Conservation (phyloP, 2,797 vertebrate genomes). For the Prunella strophiata region DNA sequence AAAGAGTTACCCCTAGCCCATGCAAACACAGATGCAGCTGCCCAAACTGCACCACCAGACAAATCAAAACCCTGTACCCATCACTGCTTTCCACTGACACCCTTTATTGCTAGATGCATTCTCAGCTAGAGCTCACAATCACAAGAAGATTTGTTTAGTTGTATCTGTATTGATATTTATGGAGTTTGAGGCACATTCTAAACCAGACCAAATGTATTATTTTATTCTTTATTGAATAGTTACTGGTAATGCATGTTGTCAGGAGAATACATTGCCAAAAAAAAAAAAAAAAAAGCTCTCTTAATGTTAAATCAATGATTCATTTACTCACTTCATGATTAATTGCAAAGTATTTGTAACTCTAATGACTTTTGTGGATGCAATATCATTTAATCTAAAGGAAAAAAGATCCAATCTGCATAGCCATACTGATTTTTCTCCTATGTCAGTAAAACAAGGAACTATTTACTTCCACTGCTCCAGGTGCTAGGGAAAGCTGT, state of each 20-base stretch:
- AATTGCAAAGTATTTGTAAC: constrained; percentile 42
- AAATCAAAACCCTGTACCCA: not conserved
- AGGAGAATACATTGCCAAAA: not conserved
- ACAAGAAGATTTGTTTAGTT: not conserved
- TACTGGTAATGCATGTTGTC: constrained; percentile 10
- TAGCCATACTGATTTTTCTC: not conserved
- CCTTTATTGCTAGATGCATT: not conserved
- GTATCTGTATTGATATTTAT: not conserved
- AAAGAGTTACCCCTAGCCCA: not conserved
- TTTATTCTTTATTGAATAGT: constrained; percentile 51
- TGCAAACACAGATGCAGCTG: not conserved
- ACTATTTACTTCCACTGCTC: not conserved
- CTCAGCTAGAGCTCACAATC: not conserved
- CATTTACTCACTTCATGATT: constrained; percentile 52
- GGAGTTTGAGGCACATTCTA: not conserved
- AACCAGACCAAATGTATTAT: constrained; percentile 2
- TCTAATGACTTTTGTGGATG: constrained; percentile 48
- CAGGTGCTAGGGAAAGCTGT: not conserved
- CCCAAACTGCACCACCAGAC: not conserved
- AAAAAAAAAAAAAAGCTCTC: not conserved
- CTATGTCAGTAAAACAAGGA: not conserved
- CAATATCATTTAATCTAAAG: constrained; percentile 10
- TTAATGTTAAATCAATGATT: constrained; percentile 67
- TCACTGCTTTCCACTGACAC: not conserved
- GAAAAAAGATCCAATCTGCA: not conserved